Conservation (phyloP, 2,113 vertebrate genomes). For the Neodon shergylaensis region DNA sequence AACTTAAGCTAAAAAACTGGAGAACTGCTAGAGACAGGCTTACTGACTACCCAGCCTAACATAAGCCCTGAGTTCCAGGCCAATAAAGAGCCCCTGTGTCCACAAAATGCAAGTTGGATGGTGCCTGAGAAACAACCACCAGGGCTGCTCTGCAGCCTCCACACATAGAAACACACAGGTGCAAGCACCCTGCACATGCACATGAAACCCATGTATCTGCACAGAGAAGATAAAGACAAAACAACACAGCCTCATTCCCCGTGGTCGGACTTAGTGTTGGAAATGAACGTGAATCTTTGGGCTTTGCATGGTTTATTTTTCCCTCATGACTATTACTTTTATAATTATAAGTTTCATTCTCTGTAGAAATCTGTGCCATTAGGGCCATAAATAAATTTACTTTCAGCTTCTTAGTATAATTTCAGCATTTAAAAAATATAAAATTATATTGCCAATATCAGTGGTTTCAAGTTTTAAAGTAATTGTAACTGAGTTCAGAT, state of each 20-base stretch:
- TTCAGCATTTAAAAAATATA: slow-evolving; percentile 51
- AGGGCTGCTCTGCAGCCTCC: background rate
- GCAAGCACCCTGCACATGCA: no score
- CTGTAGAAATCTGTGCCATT: background rate
- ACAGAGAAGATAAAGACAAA: background rate
- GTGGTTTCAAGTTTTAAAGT: background rate
- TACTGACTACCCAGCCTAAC: background rate
- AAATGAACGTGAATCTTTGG: background rate
- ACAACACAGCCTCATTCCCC: background rate
- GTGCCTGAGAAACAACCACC: background rate
- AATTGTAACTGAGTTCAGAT: slow-evolving; percentile 14
- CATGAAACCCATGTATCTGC: background rate
- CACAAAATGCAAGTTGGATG: background rate
- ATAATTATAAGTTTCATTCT: background rate
- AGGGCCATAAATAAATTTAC: slow-evolving; percentile 13
- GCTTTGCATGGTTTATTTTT: slow-evolving; percentile 2
- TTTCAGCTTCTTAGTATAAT: slow-evolving; percentile 2
- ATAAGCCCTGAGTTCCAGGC: background rate
- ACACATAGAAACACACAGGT: no score
- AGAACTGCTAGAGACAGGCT: background rate
- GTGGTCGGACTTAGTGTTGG: background rate
- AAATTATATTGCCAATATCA: slow-evolving; percentile 23
- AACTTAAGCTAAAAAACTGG: background rate
- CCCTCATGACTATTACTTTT: slow-evolving; percentile 24
- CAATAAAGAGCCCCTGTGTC: background rate